Evolutionary conservation across 2,797 vertebrate genomes (phyloP).

Genomic region (Dromococcyx pavoninus): DNA sequence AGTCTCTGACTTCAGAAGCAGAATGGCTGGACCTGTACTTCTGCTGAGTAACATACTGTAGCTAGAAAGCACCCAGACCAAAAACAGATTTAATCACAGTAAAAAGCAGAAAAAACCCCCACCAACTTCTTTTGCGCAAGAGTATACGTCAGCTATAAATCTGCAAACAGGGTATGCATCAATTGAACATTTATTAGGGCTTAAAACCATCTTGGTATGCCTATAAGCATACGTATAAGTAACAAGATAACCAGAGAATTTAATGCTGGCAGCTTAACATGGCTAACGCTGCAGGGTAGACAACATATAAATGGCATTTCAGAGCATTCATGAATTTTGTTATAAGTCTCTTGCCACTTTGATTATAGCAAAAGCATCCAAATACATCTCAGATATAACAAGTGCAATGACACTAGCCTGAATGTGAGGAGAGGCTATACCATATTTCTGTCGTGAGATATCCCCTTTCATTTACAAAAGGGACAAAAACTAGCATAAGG

Average conservation of each 20-base stretch:
- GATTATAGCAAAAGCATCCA: background rate
- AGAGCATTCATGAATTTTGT: background rate
- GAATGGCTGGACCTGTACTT: background rate
- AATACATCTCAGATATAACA: background rate
- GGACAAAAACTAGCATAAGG: background rate
- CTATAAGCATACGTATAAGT: background rate
- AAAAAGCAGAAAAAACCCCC: too few species aligned
- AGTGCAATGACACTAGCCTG: background rate
- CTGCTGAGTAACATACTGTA: background rate
- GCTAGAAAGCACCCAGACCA: background rate
- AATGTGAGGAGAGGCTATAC: background rate
- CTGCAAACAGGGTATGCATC: background rate
- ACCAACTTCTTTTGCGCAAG: background rate
- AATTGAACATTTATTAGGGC: background rate
- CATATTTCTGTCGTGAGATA: background rate
- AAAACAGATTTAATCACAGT: background rate
- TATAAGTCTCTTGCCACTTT: background rate
- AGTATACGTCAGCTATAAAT: background rate
- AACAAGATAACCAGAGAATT: background rate
- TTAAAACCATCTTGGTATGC: background rate
- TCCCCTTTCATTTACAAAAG: background rate
- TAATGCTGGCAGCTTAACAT: background rate
- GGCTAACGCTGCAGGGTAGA: background rate
- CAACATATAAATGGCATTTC: background rate
- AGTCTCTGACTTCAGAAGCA: background rate